Conservation (phyloP, 2,113 vertebrate genomes). For the Festucalex cinctus region DNA sequence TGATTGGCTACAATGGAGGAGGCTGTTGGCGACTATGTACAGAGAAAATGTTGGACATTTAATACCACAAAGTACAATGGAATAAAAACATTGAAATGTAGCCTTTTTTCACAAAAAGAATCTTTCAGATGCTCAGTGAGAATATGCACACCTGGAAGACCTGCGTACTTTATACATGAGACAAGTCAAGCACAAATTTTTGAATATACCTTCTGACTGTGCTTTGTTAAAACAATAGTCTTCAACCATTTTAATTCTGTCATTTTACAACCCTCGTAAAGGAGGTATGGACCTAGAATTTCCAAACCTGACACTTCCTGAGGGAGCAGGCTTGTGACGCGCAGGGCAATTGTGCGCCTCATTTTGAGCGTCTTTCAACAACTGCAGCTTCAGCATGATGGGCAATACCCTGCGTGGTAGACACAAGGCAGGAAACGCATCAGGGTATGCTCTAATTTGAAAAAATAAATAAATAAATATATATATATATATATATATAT, state of each 20-base stretch:
- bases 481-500: too few species aligned
- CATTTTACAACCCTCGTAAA: neutral
- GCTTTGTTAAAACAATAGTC: neutral
- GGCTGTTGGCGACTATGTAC: neutral
- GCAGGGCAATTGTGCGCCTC: neutral
- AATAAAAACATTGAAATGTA: neutral
- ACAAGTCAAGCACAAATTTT: neutral
- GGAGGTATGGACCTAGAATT: neutral
- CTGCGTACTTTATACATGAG: neutral
- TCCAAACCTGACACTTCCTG: neutral
- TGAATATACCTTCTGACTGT: neutral
- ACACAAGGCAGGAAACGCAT: neutral
- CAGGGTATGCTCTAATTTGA: neutral
- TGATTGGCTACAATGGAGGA: neutral
- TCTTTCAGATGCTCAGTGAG: neutral
- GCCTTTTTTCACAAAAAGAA: neutral
- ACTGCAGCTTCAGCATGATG: constrained; percentile 16
- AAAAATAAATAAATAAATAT: too few species aligned
- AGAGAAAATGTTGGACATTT: neutral
- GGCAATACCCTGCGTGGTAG: constrained; percentile 38
- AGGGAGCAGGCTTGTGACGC: neutral
- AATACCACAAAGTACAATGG: neutral
- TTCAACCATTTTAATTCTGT: neutral
- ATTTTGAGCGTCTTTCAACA: constrained; percentile 8
- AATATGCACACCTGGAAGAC: neutral